Evolutionary conservation across 2,113 vertebrate species (phyloP).

Genomic region (Mobula hypostoma): DNA sequence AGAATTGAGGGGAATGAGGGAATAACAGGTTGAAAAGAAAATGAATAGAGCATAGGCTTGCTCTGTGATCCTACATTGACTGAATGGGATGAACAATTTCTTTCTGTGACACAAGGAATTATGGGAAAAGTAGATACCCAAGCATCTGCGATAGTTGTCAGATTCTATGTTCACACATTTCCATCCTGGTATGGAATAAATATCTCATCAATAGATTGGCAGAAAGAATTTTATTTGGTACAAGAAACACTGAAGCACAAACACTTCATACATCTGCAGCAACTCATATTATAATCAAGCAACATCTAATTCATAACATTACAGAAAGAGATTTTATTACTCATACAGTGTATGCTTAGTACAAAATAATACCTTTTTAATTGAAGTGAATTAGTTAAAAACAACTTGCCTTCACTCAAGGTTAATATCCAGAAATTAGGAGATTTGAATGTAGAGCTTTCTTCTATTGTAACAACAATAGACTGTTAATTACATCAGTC

Average conservation of each 20-base stretch:
- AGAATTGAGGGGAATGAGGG: too few relatives aligned
- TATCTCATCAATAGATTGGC: background rate
- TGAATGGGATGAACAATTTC: too few relatives aligned
- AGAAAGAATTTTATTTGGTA: background rate
- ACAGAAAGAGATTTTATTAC: background rate
- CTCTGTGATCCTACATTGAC: too few relatives aligned
- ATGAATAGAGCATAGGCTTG: too few relatives aligned
- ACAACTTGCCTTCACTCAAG: background rate
- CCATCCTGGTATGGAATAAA: too few relatives aligned
- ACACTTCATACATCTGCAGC: too few relatives aligned
- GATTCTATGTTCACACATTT: too few relatives aligned
- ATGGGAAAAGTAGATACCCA: too few relatives aligned
- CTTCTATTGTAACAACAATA: background rate
- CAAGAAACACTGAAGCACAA: background rate
- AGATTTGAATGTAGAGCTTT: background rate
- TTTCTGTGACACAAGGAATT: too few relatives aligned
- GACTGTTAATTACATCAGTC: background rate
- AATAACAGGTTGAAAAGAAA: too few relatives aligned
- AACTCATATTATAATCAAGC: background rate
- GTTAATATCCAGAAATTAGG: background rate
- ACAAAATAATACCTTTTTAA: background rate
- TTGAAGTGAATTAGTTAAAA: conserved; percentile 18
- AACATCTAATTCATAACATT: background rate
- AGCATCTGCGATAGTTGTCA: too few relatives aligned
- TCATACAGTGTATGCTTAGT: background rate